A percentile compares a stretch with the other conserved stretches of the same genome.
Conservation (phyloP, 2,113 vertebrate genomes). For the Regulus satrapa region DNA sequence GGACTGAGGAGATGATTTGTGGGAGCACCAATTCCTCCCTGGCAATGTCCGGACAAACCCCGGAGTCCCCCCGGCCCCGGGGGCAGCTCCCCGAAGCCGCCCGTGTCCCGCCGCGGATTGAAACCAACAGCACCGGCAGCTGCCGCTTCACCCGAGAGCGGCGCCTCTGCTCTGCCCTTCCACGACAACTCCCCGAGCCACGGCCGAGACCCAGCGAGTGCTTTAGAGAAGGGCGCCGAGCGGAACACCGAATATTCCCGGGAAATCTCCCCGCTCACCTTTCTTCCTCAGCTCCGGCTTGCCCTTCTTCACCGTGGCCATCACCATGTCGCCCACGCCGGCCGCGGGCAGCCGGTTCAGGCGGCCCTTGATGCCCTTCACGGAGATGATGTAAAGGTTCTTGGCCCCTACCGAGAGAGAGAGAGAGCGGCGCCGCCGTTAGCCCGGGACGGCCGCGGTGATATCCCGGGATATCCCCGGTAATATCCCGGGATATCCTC, state of each 20-base stretch:
- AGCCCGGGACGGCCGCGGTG: background rate
- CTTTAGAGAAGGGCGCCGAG: background rate
- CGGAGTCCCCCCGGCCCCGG: too few relatives aligned
- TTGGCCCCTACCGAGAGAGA: background rate
- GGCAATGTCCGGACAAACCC: rapidly evolving
- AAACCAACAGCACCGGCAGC: background rate
- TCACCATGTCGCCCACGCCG: constrained; percentile 1
- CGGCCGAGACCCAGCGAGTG: background rate
- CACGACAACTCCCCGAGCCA: constrained; percentile 6
- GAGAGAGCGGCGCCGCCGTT: rapidly evolving
- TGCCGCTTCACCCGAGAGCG: constrained; percentile 7
- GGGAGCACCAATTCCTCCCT: background rate
- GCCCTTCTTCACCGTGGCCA: constrained; percentile 16
- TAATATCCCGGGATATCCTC: too few relatives aligned
- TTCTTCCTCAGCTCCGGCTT: background rate
- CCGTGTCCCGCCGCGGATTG: background rate
- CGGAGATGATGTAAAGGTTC: background rate
- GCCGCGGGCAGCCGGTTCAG: constrained; percentile 4
- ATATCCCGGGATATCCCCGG: too few relatives aligned
- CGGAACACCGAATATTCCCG: rapidly evolving
- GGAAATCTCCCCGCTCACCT: background rate
- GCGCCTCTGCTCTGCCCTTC: background rate
- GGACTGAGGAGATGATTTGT: too few relatives aligned
- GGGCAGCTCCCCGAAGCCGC: rapidly evolving
- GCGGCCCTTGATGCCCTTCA: constrained; percentile 7